Base-by-base conservation (phyloP, 2,888 invertebrate genomes). In the Pseudanteris insignis region DNA sequence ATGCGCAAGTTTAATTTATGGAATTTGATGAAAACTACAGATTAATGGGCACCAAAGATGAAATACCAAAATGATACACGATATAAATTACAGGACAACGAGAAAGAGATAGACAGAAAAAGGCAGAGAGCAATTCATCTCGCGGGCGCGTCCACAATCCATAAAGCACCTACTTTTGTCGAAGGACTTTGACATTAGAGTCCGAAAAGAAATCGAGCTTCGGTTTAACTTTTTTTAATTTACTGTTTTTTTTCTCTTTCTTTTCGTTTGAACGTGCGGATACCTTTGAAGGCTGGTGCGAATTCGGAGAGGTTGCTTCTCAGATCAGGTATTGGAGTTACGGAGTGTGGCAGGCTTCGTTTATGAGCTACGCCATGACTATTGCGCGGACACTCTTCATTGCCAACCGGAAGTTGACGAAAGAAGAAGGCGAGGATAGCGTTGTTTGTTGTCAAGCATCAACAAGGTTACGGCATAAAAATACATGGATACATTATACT, bases 321-420 rank as follows among this genome's bases (percentile, higher is more conserved):
- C 83, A 94, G 88, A 85, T 92, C 90, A 80, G 93, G 93, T 81
- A 94, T 94, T 82, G 91, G 88, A 81, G 85, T 85, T 81, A 91
- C 89, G 82, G 90, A 88, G 84, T 90, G 88, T 82, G 92, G 89
- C 83, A 93, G 88, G 82, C 91, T 87, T 77, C 89, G 88, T 84
- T 87, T 87, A 86, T 90, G 91, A 79, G 88, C 87, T 84, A 92
- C 92, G 83, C 92, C 92, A 83, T 90, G 89, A 84, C 85, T 87
- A 88, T 92, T 92, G 84, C 89, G 85, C 81, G 85, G 85, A 81
- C 84, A 84, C 81, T 83, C 84, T 73, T 71, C 73, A 71, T 72
- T 68, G 72, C 68, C 71, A 74, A 71, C 70, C 70, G 70, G 70
- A 73, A 70, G 74, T 74, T 73, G 76, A 70, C 70, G 73, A 76